A percentile compares a stretch with the other conserved stretches of the same genome.
Evolutionary conservation across 1,140 invertebrate genomes (phyloP).

Genomic region (Maniola jurtina): DNA sequence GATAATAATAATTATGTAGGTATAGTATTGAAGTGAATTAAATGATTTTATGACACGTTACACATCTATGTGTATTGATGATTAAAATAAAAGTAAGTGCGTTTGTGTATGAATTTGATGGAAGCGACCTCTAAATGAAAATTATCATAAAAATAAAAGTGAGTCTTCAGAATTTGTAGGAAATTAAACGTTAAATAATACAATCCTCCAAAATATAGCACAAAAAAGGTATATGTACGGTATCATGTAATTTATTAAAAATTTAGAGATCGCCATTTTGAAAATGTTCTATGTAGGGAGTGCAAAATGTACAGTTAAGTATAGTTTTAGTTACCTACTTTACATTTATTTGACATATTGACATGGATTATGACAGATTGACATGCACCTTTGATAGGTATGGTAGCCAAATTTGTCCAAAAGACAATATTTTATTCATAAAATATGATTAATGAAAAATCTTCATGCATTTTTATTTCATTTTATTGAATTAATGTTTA

Average conservation of each 20-base stretch:
- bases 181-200: too few species aligned
- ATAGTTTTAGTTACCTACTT: background rate
- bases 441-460: conserved; percentile 5
- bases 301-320: background rate
- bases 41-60: background rate
- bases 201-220: too few species aligned
- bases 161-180: too few species aligned
- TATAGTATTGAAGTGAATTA: too few species aligned
- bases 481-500: conserved; percentile 20
- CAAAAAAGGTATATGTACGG: background rate
- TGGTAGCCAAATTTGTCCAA: conserved; percentile 74
- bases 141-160: too few species aligned
- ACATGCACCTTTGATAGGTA: conserved; percentile 14
- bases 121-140: background rate
- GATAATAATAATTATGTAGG: too few species aligned
- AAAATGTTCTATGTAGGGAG: background rate
- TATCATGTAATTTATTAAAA: background rate
- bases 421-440: conserved; percentile 57
- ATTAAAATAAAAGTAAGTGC: background rate
- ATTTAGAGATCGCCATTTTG: conserved; percentile 1
- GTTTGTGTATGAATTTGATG: background rate
- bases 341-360: conserved; percentile 36
- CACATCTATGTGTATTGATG: background rate
- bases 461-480: conserved; percentile 13
- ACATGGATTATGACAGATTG: too few species aligned